Evolutionary conservation across 2,113 vertebrate genomes (phyloP), one percentile per base, ranked within the genome.

Genomic region (Trachemys scripta): DNA sequence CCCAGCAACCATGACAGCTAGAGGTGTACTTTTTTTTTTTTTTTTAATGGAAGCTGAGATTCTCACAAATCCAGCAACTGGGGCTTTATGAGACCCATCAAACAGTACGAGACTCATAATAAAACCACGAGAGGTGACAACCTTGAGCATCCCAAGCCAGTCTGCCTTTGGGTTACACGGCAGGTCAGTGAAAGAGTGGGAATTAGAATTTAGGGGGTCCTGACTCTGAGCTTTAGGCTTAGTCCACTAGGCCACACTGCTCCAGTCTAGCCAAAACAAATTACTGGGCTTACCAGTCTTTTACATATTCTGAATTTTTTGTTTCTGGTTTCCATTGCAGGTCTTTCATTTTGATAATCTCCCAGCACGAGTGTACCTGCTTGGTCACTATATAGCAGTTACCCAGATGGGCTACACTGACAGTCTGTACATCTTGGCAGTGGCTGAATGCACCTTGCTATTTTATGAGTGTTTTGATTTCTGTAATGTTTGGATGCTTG

Each of bases 281-380:
- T 62, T 76, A 75, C 20, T 85, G 35, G 62, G 24, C 14, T 57
- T 72, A 51, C 35, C 25, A 80, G 35, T 3, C 5, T 45, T 45
- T 45, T 51, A 8, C 69, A 45, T 16, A 50, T 51, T 17, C 49
- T 69, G 10, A 42, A 54, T 3, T 22, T 31, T 84, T n/a, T 80
- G 56, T 50, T 22, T 25, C 25, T 12, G 27, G 14, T 79, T 11
- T 87, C 19, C 12, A 13, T 85, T 62, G 47, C 65, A 35, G 25
- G 29, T 0, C 4, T 38, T 1, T 1, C 85, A 62, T 14, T 31
- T 31, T 62, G 47, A 13, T 54, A 38, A 12, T 1, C 2, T 53
- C n/a, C 24, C 1, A 0, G 69, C 57, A 80, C 3, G 12, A 1
- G 4, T 6, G 50, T 50, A 45, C 29, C 27, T 27, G 49, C 69